Percentiles rank a stretch among this genome's conserved stretches.
phyloP scores from a whole-genome alignment of 53 echinoderm and acorn worm species.

The Echinarachnius parma region DNA sequence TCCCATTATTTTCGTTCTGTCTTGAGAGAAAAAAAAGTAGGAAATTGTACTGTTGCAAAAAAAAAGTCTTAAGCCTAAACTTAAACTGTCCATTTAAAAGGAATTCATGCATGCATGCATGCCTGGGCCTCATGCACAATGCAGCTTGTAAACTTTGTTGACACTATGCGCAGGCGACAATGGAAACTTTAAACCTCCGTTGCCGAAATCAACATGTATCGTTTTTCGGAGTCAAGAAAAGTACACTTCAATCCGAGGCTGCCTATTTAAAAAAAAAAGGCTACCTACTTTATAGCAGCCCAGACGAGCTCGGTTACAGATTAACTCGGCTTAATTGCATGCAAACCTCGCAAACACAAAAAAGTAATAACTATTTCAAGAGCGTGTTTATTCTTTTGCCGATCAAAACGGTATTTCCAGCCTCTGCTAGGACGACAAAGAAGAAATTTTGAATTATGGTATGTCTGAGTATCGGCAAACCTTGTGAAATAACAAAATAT shows the following conservation, averaged over 20 bases:
- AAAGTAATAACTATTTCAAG: too few relatives aligned
- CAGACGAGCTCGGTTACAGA: constrained; percentile 15
- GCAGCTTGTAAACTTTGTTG: constrained; percentile 13
- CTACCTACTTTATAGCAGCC: background rate
- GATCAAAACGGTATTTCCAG: background rate
- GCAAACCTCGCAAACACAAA: background rate
- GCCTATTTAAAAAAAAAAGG: background rate
- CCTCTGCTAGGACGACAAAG: background rate
- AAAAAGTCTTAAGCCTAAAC: constrained; percentile 9
- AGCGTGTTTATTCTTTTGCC: too few relatives aligned
- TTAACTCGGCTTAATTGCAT: constrained; percentile 12
- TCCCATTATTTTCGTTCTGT: too few relatives aligned
- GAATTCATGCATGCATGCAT: constrained; percentile 12
- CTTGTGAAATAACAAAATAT: too few relatives aligned
- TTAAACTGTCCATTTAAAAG: constrained; percentile 28
- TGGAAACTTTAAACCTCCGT: constrained; percentile 26
- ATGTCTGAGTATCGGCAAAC: background rate
- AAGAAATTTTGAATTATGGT: background rate
- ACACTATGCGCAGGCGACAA: constrained; percentile 11
- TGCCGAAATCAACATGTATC: constrained; percentile 33
- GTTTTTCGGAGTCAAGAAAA: constrained; percentile 42
- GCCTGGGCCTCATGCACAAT: background rate
- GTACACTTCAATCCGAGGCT: background rate
- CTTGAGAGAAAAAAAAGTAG: too few relatives aligned
- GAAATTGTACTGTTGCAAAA: too few relatives aligned